These are phyloP conservation scores for Carassius auratus DNA, from an alignment of 2,113 vertebrate genomes.

Conservation along the genomic window DNA sequence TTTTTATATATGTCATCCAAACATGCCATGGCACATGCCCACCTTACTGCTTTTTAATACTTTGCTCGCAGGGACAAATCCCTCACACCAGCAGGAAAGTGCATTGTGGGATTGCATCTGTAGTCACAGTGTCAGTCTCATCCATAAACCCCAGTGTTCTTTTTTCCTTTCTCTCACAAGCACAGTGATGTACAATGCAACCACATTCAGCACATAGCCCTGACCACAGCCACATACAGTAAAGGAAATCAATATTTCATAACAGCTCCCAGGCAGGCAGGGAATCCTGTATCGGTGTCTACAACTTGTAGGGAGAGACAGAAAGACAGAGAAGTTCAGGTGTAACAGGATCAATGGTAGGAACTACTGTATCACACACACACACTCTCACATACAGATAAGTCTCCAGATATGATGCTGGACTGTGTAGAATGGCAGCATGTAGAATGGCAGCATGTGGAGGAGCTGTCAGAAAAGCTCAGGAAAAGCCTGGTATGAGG, in stretches of 20 bases:
- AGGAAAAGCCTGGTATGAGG: conserved; percentile 8
- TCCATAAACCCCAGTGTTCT: conserved; percentile 8
- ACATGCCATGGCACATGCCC: neutral
- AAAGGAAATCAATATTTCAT: conserved; percentile 48
- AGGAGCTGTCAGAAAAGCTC: conserved; percentile 24
- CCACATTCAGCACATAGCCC: conserved; percentile 26
- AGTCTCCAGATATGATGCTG: neutral
- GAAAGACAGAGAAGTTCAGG: conserved; percentile 6
- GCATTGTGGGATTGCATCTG: conserved; percentile 40
- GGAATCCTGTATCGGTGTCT: conserved; percentile 25
- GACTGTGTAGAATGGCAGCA: neutral
- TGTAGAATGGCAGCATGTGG: neutral
- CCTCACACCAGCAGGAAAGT: conserved; percentile 3
- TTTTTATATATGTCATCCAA: neutral
- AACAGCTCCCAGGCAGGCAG: conserved; percentile 37
- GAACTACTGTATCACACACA: neutral
- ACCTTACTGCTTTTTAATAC: neutral
- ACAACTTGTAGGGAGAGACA: conserved; percentile 3
- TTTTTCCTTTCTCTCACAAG: neutral
- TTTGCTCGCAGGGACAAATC: neutral
- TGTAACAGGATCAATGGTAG: neutral
- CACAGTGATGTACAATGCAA: conserved; percentile 40
- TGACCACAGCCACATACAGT: conserved; percentile 32
- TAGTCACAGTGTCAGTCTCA: conserved; percentile 25
- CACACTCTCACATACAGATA: neutral